Percentiles rank a stretch among this genome's conserved stretches.
Conservation (phyloP, 2,797 vertebrate species). For the Thalassophryne amazonica region DNA sequence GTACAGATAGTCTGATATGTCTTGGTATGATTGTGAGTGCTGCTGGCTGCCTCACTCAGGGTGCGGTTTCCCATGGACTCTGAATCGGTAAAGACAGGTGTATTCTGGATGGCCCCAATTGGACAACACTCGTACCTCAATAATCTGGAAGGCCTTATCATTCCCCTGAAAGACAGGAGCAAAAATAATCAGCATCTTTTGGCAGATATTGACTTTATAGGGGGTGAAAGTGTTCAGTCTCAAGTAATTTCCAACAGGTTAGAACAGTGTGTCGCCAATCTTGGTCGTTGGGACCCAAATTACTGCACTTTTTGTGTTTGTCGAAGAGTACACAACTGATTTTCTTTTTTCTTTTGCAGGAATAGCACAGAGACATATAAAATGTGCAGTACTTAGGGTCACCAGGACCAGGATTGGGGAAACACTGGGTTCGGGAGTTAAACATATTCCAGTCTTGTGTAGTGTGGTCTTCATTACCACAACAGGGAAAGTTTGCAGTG, state of each 20-base stretch:
- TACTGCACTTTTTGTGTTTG: no score
- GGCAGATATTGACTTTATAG: background rate
- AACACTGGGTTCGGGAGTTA: no score
- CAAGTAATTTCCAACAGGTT: background rate
- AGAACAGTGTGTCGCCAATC: background rate
- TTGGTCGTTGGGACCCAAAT: no score
- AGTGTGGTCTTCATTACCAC: constrained; percentile 68
- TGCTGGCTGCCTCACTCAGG: constrained; percentile 52
- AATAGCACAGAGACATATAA: no score
- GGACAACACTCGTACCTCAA: constrained; percentile 90
- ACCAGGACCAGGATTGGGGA: no score
- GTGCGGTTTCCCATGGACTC: constrained; percentile 87
- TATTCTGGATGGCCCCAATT: constrained; percentile 96
- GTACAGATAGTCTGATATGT: constrained; percentile 63
- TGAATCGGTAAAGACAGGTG: constrained; percentile 94
- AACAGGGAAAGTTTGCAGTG: constrained; percentile 87
- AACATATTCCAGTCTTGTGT: no score
- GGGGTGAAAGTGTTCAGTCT: no score
- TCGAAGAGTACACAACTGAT: no score
- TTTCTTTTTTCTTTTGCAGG: no score
- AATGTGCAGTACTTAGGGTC: no score
- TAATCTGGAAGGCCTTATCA: constrained; percentile 85
- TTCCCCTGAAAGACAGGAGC: constrained; percentile 73
- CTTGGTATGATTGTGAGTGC: background rate
- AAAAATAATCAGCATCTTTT: background rate